Evolutionary conservation across 2,113 vertebrate species (phyloP).

Genomic region (Notothenia rossii): DNA sequence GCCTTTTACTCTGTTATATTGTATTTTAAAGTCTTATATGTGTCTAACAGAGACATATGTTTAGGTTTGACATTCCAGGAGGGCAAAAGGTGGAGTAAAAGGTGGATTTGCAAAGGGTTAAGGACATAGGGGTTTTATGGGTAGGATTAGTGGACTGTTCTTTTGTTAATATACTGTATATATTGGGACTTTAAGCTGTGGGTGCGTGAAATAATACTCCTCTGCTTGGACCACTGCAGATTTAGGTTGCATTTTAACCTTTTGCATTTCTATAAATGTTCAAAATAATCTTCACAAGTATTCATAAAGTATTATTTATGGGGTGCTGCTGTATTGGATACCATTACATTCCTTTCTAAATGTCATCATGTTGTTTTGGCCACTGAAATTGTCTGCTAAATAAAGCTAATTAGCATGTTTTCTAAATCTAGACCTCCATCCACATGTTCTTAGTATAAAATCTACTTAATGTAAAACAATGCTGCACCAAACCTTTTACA

Average conservation of each 20-base stretch:
- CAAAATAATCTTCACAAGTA: background rate
- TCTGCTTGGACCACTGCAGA: no score
- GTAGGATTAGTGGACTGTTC: no score
- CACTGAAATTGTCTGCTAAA: background rate
- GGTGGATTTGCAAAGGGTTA: no score
- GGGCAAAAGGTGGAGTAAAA: no score
- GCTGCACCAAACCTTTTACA: background rate
- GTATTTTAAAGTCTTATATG: no score
- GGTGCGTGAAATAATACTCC: no score
- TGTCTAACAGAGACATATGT: no score
- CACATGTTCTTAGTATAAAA: background rate
- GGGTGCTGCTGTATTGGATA: background rate
- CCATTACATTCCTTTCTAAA: background rate
- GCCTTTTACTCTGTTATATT: no score
- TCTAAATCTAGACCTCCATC: background rate
- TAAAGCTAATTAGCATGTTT: background rate
- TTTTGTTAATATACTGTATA: no score
- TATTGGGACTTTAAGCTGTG: no score
- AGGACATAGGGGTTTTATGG: no score
- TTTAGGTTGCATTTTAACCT: constrained; percentile 1
- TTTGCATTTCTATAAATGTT: background rate
- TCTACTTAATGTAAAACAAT: background rate
- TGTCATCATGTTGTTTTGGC: background rate
- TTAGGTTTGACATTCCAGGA: no score
- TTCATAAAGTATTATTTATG: background rate